Evolutionary conservation across 2,888 invertebrate genomes (phyloP).

Genomic region (Pilophorus perplexus): DNA sequence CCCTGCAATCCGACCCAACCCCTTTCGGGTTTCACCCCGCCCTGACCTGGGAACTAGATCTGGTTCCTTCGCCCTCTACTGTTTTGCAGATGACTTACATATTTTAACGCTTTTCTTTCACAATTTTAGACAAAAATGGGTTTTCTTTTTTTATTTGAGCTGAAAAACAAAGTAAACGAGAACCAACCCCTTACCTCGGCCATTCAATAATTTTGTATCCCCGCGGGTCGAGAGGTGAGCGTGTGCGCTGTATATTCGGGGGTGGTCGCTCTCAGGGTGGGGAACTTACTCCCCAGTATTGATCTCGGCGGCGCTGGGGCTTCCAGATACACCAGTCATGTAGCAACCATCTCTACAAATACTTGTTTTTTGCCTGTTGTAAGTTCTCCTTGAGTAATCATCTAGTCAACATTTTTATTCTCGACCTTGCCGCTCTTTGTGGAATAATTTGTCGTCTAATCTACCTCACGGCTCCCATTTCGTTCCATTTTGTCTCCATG

Average conservation of each 20-base stretch:
- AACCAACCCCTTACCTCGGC: conserved; percentile 25
- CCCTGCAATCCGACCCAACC: conserved; percentile 4
- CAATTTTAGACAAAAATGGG: no score
- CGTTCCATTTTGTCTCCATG: background rate
- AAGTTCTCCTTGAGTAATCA: conserved; percentile 1
- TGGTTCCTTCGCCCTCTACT: no score
- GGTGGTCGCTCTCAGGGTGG: conserved; percentile 22
- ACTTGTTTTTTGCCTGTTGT: conserved; percentile 25
- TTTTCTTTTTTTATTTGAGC: no score
- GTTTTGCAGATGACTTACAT: no score
- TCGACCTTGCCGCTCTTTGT: background rate
- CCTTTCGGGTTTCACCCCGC: no score
- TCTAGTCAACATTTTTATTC: background rate
- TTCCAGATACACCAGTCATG: conserved; percentile 30
- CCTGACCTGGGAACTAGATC: no score
- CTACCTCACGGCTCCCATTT: background rate
- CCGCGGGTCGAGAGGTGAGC: conserved; percentile 32
- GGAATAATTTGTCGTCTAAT: background rate
- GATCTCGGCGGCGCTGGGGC: conserved; percentile 27
- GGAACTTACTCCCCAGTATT: conserved; percentile 26
- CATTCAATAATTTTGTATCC: conserved; percentile 33
- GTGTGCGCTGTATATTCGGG: conserved; percentile 32
- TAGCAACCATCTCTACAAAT: conserved; percentile 28
- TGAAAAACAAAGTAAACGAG: no score
- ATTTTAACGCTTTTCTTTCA: no score